Conservation (phyloP, 2,113 vertebrate species). For the Entelurus aequoreus region DNA sequence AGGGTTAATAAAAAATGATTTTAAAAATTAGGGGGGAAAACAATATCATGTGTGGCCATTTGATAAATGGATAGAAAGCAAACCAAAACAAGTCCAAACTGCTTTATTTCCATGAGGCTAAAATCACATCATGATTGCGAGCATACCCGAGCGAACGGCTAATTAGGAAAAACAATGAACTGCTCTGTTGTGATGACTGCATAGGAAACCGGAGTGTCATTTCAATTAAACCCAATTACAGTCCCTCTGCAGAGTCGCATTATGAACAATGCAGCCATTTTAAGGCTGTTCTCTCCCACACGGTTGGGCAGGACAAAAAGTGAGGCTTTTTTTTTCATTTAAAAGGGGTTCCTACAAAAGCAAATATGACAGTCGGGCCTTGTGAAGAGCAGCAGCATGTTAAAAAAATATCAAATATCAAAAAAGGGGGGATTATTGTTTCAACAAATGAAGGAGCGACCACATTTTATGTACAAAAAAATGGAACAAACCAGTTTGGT, state of each 20-base stretch:
- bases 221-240: slow-evolving; percentile 50
- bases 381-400: slow-evolving; percentile 8
- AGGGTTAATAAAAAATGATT: too few relatives aligned
- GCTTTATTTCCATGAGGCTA: slow-evolving; percentile 30
- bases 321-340: background rate
- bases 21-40: background rate
- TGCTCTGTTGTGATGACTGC: slow-evolving; percentile 21
- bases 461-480: slow-evolving; percentile 52
- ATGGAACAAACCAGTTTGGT: slow-evolving; percentile 36
- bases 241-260: slow-evolving; percentile 20
- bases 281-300: slow-evolving; percentile 4
- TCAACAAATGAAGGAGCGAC: background rate
- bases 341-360: too few relatives aligned
- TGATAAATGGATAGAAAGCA: slow-evolving; percentile 10
- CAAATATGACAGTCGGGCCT: background rate
- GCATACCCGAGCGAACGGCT: slow-evolving; percentile 1
- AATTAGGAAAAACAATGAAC: slow-evolving; percentile 34
- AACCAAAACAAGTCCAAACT: slow-evolving; percentile 4
- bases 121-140: slow-evolving; percentile 22
- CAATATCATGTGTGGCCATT: background rate
- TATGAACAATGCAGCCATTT: slow-evolving; percentile 9
- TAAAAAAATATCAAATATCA: slow-evolving; percentile 12
- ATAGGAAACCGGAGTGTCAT: slow-evolving; percentile 22
- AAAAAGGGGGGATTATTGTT: too few relatives aligned
- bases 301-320: background rate